Percentiles rank a stretch among this genome's conserved stretches.
Conservation (phyloP, 2,888 invertebrate genomes). For the Zaprionus lineosus region DNA sequence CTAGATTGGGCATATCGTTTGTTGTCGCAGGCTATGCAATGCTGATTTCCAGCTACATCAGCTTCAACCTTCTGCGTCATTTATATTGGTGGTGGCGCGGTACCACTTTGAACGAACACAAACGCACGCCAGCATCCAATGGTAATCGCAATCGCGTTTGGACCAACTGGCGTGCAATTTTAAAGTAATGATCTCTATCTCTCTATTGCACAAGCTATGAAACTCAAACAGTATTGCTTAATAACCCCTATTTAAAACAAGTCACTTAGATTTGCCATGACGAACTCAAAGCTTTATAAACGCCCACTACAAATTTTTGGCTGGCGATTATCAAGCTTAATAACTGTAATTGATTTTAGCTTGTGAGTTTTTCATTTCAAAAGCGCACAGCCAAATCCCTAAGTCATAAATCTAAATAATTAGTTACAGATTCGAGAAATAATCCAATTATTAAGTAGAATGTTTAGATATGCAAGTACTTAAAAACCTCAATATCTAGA, state of each 20-base stretch:
- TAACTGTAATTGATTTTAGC: too few relatives aligned
- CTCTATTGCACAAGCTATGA: not conserved
- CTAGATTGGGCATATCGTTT: slow-evolving; percentile 85
- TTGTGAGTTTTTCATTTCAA: not conserved
- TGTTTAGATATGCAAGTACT: not conserved
- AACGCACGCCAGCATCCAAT: slow-evolving; percentile 50
- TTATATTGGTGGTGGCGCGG: slow-evolving; percentile 83
- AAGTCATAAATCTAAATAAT: not conserved
- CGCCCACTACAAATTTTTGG: too few relatives aligned
- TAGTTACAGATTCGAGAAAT: not conserved
- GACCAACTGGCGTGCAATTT: slow-evolving; percentile 75
- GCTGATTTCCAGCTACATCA: slow-evolving; percentile 83
- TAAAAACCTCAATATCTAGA: too few relatives aligned
- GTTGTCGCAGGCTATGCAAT: slow-evolving; percentile 84
- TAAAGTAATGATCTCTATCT: slow-evolving; percentile 56
- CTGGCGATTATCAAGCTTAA: too few relatives aligned
- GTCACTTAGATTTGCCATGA: not conserved
- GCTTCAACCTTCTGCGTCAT: slow-evolving; percentile 83
- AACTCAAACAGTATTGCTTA: slow-evolving; percentile 11
- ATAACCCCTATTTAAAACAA: slow-evolving; percentile 7
- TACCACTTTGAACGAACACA: slow-evolving; percentile 84
- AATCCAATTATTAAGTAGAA: slow-evolving; percentile 7
- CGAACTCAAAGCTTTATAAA: too few relatives aligned
- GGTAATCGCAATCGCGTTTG: slow-evolving; percentile 70
- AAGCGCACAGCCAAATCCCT: too few relatives aligned